Evolutionary conservation across 1,140 invertebrate genomes (phyloP), one percentile per base, ranked within the genome.

Genomic region (Bombus cullumanus): DNA sequence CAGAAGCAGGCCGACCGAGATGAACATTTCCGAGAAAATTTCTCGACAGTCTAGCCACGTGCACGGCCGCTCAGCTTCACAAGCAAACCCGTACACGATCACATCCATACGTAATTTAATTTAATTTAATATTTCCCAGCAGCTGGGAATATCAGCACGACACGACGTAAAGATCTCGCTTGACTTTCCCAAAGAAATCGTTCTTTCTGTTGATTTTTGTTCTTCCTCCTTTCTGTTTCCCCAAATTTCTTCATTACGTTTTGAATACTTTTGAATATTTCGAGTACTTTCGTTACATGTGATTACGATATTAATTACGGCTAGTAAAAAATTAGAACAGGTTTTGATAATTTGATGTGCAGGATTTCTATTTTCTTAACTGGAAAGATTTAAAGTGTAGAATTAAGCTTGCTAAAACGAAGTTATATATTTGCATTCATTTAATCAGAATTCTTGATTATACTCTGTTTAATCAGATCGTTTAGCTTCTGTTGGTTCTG

Each of bases 51-150:
- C 69, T 83, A 78, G 18, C 85, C 69, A 82, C 81, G 81, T 74
- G 57, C 81, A 25, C 22, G 57, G 34, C 31, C 68, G 53, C 47
- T 66, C 80, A 71, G 39, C 39, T 34, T 39, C 66, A 34, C 66
- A 34, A 34, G 66, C 31, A 68, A 68, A 68, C 22, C 31, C 72
- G 41, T 37, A 31, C 28, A 64, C 12, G 73, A 31, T n/a, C 59
- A 66, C 64, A 84, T 78, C 69, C 71, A 71, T 82, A 68, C 31
- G 64, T 68, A 68, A 72, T 31, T 76, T 88, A 88, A 81, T 86
- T 89, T 89, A 88, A 89, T 86, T 81, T 81, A 88, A 89, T 89
- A 86, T 88, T 81, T 88, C 73, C 13, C 73, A 87, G 72, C 47
- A 53, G 47, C 18, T 59, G 25, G 39, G 68, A 83, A 89, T 89